Base-by-base conservation (phyloP, 2,113 vertebrate genomes). In the Ascaphus truei region DNA sequence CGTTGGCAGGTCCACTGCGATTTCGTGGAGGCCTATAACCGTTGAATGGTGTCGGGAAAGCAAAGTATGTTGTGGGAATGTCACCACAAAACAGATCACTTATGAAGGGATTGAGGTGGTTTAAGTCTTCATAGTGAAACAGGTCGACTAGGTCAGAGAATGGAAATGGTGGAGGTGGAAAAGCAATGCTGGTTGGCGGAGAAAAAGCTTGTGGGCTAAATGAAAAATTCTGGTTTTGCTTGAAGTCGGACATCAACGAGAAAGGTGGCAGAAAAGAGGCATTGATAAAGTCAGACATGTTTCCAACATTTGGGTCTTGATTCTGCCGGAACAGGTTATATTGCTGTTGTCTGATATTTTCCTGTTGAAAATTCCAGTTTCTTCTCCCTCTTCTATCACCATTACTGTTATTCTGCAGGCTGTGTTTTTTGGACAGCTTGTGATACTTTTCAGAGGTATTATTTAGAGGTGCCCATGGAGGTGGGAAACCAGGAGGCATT, bases 81-180 rank as follows among this genome's bases (percentile, higher is more conserved):
- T 89, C 90, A 64, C 81, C 80, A 60, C 73, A 71, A 18, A 82
- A 36, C 2, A 81, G 37, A 0, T 90, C 82, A 1, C 36, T 76
- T 31, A 80, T 1, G 25, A 81, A 83, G 7, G 85, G 81, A 33
- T 74, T 86, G 41, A 86, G 79, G 30, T 68, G 39, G 12, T 73
- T 77, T 1, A 85, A 68, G 20, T 91, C 85, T 0, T 73, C 79
- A 0, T 73, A 77, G 26, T 77, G 79, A 27, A 80, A 71, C 20
- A 83, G 33, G 12, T 87, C 82, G 1, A 64, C 62, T 0, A 84
- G 45, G 41, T 91, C 83, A 1, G 83, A 81, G 34, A 75, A 64
- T 0, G 57, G 84, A 31, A 78, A 76, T 0, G 31, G 73, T 0
- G 75, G 62, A 0, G 63, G 65, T 3, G 83, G 68, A 37, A 85